Percentiles rank a stretch among this genome's conserved stretches.
Evolutionary conservation across 2,113 vertebrate genomes (phyloP).

Genomic region (Alexandromys fortis): DNA sequence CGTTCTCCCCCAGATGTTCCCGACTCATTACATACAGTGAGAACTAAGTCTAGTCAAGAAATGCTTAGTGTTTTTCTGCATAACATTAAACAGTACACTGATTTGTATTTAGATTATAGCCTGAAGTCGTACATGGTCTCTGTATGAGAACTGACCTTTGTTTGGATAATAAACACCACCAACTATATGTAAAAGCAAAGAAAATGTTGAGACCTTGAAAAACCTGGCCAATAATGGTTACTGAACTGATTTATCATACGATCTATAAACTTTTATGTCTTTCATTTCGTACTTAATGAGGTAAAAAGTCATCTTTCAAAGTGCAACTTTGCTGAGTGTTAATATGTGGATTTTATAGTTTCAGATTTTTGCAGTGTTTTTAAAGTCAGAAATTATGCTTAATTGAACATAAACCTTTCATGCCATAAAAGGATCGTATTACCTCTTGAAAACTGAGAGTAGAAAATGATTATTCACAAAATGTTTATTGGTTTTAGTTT

Average conservation of each 20-base stretch:
- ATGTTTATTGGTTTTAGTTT: not conserved
- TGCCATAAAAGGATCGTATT: not conserved
- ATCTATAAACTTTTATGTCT: conserved; percentile 39
- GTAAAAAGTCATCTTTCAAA: conserved; percentile 45
- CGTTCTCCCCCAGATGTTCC: not conserved
- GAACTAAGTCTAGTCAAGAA: not conserved
- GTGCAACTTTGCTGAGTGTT: not conserved
- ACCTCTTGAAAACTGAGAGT: conserved; percentile 49
- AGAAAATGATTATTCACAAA: conserved; percentile 43
- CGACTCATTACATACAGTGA: no score
- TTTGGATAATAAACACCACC: conserved; percentile 9
- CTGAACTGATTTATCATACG: conserved; percentile 3
- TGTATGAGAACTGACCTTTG: not conserved
- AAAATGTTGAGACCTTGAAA: not conserved
- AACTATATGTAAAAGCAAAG: conserved; percentile 22
- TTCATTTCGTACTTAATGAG: conserved; percentile 13
- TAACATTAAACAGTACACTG: not conserved
- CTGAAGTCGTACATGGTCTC: not conserved
- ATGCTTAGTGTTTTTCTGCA: conserved; percentile 7
- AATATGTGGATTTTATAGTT: not conserved
- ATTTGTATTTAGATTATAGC: not conserved
- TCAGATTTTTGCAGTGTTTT: not conserved
- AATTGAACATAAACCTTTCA: conserved; percentile 34
- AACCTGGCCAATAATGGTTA: not conserved
- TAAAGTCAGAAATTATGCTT: conserved; percentile 27